Evolutionary conservation across 1,140 invertebrate genomes (phyloP), one percentile per base, ranked within the genome.

Genomic region (Globodera ellingtonae): DNA sequence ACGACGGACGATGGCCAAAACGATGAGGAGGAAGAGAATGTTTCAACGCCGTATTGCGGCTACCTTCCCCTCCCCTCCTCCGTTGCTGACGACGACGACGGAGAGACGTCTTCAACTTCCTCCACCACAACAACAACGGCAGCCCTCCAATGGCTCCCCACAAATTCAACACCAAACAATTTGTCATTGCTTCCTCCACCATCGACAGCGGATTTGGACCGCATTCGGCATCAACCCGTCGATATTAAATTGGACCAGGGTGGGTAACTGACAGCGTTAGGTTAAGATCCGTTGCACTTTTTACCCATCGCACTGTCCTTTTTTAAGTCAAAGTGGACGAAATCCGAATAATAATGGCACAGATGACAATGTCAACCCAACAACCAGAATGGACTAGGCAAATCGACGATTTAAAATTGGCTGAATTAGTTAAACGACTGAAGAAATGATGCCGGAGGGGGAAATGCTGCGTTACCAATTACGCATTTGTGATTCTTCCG

Each of bases 241-340:
- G 75, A 77, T 24, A 69, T 77, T 50, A 52, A 65, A 15, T 48
- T 77, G 75, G 75, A 77, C 69, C n/a, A 69, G 47, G 75, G 75
- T 77, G 73, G 35, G 35, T 35, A 35, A 35, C 35, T 35, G 35
- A 35, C 3, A 62, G n/a, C 7, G 21, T 4, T 62, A 15, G 62
- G 48, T 67, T 62, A 48, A 9, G 70, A 47, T 9, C 47, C 44
- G 13, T 47, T n/a, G n/a, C n/a, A 52, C 24, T 35, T 59, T 62
- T 76, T 13, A 2, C 35, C 47, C 59, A 7, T 47, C 6, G n/a
- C n/a, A 52, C 24, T 35, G 21, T 62, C 56, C 7, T 35, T 47
- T 67, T 46, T 44, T 44, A 62, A 77, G 75, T 52, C 1, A 77
- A 77, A 77, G 24, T 46, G 65, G 62, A 77, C 21, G 46, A 77